Percentiles rank a stretch among this genome's conserved stretches.
phyloP scores from a whole-genome alignment of 2,888 invertebrate genomes.

The Drosophila paramelanica region DNA sequence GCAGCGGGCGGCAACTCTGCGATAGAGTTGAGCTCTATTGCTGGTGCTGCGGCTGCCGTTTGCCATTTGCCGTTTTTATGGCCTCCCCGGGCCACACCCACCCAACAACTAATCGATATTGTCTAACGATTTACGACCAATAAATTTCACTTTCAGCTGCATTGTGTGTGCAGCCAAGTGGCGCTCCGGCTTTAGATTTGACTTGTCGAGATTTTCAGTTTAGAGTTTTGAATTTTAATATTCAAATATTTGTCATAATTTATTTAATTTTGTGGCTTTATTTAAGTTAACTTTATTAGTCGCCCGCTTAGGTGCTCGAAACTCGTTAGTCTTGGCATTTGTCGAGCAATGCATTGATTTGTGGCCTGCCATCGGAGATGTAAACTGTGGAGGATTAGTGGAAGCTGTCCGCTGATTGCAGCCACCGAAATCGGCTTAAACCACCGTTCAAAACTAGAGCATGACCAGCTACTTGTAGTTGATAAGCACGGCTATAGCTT shows the following conservation, averaged over 20 bases:
- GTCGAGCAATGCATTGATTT: conserved; percentile 41
- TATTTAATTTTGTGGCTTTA: conserved; percentile 68
- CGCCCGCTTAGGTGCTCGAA: conserved; percentile 17
- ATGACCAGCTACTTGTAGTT: conserved; percentile 16
- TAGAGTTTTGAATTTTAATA: conserved; percentile 31
- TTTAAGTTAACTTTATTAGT: conserved; percentile 45
- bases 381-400: conserved; percentile 35
- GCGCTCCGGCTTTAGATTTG: conserved; percentile 41
- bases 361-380: conserved; percentile 5
- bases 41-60: conserved; percentile 51
- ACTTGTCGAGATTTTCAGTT: conserved; percentile 10
- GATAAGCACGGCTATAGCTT: conserved; percentile 14
- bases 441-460: conserved; percentile 31
- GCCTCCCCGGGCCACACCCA: conserved; percentile 72
- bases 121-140: conserved; percentile 72
- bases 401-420: conserved; percentile 32
- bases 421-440: conserved; percentile 20
- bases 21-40: conserved; percentile 18
- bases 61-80: conserved; percentile 61
- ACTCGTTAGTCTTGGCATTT: conserved; percentile 52
- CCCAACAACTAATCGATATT: conserved; percentile 76
- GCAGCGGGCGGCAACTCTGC: conserved; percentile 38
- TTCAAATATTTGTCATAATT: conserved; percentile 73
- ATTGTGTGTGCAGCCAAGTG: conserved; percentile 53
- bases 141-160: conserved; percentile 77